These are phyloP conservation scores for Oedothorax gibbosus DNA, from an alignment of 1,140 invertebrate species.

Conservation along the genomic window DNA sequence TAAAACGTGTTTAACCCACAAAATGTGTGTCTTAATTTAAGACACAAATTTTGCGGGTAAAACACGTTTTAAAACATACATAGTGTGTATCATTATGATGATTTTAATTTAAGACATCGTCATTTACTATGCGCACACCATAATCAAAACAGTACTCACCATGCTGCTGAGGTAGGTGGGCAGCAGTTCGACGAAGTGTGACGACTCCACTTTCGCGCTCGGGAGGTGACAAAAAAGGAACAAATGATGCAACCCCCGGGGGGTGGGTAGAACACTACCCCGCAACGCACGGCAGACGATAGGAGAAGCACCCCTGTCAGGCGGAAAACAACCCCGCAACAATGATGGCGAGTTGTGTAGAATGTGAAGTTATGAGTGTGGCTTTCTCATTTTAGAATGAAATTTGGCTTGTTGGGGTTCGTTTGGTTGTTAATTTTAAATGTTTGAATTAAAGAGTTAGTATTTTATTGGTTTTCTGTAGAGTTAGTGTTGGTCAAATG, in stretches of 20 bases:
- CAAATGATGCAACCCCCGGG: conserved; percentile 20
- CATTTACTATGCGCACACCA: too few species aligned
- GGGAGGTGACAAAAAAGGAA: conserved; percentile 6
- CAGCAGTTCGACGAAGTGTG: conserved; percentile 26
- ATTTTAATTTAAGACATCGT: not conserved
- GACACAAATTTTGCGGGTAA: too few species aligned
- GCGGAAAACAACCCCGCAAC: not conserved
- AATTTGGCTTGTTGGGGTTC: too few species aligned
- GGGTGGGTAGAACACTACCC: not conserved
- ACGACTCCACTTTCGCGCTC: conserved; percentile 47
- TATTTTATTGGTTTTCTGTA: too few species aligned
- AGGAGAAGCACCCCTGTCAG: not conserved
- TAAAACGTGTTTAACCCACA: too few species aligned
- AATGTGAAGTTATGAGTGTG: not conserved
- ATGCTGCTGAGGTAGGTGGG: conserved; percentile 22
- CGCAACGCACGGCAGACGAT: not conserved
- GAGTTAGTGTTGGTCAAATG: too few species aligned
- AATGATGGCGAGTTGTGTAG: not conserved
- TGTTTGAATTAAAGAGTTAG: too few species aligned
- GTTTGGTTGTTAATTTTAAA: too few species aligned
- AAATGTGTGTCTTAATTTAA: too few species aligned
- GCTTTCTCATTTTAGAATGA: not conserved
- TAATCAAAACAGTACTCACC: conserved; percentile 12
- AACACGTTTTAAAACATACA: too few species aligned
- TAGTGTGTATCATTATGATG: too few species aligned